A percentile compares a stretch with the other conserved stretches of the same genome.
Evolutionary conservation across 1,140 invertebrate species (phyloP).

Genomic region (Bombus cullumanus): DNA sequence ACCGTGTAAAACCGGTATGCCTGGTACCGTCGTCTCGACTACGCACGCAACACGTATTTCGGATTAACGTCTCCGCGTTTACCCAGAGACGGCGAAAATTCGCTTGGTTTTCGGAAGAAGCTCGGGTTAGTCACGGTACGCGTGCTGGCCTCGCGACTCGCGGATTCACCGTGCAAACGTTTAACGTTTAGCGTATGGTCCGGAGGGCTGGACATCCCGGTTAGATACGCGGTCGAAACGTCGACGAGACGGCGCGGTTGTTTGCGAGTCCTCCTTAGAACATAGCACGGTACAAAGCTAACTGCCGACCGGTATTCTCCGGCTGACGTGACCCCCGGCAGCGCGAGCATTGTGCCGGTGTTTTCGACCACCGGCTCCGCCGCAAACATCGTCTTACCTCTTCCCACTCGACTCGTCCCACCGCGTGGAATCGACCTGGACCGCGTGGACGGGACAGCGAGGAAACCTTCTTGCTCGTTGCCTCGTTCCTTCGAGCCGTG

Average conservation of each 20-base stretch:
- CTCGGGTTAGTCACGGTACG: not conserved
- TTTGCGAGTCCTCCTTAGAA: slow-evolving; percentile 73
- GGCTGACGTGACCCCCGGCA: slow-evolving; percentile 75
- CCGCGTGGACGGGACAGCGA: slow-evolving; percentile 75
- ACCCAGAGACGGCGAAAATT: slow-evolving; percentile 50
- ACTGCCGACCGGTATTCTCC: slow-evolving; percentile 63
- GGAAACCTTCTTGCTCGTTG: slow-evolving; percentile 73
- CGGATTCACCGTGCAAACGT: not conserved
- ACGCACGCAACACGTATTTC: slow-evolving; percentile 79
- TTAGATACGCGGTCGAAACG: slow-evolving; percentile 24
- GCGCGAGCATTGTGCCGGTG: slow-evolving; percentile 74
- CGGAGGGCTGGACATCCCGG: no score
- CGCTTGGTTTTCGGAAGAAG: not conserved
- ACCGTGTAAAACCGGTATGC: slow-evolving; percentile 76
- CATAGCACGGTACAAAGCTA: slow-evolving; percentile 73
- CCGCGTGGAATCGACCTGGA: slow-evolving; percentile 62
- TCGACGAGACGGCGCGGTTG: slow-evolving; percentile 68
- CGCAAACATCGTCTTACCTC: slow-evolving; percentile 67
- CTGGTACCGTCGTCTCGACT: slow-evolving; percentile 76
- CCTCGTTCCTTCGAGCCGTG: slow-evolving; percentile 63
- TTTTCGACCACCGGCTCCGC: slow-evolving; percentile 66
- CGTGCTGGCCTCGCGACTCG: not conserved
- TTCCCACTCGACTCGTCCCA: slow-evolving; percentile 55
- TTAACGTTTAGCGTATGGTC: no score
- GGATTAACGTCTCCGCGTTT: slow-evolving; percentile 43